Evolutionary conservation across 2,888 invertebrate genomes (phyloP).

Genomic region (Calliphora vomitoria): DNA sequence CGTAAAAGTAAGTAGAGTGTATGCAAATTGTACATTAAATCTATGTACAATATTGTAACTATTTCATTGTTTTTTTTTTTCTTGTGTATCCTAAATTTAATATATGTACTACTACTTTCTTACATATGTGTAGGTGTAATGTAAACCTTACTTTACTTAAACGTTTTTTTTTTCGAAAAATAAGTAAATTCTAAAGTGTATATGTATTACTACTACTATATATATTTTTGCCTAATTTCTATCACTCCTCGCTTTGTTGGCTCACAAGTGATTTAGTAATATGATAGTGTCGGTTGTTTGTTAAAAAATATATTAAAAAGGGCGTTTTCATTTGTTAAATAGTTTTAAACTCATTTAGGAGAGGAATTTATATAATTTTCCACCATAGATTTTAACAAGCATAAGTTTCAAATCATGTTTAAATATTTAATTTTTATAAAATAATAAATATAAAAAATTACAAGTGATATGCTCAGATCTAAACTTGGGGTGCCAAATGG

Average conservation of each 20-base stretch:
- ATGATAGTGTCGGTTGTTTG: slow-evolving; percentile 1
- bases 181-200: background rate
- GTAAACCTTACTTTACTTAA: slow-evolving; percentile 37
- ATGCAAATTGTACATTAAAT: slow-evolving; percentile 59
- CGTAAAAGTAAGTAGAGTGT: slow-evolving; percentile 82
- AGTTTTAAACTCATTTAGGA: too few species aligned
- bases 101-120: slow-evolving; percentile 53
- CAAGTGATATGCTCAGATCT: too few species aligned
- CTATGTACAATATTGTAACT: slow-evolving; percentile 59
- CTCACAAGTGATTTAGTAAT: slow-evolving; percentile 35
- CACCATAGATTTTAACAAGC: too few species aligned
- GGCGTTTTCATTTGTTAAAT: too few species aligned
- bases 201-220: background rate
- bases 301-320: background rate
- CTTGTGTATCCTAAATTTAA: slow-evolving; percentile 55
- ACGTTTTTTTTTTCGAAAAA: slow-evolving; percentile 20
- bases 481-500: too few species aligned
- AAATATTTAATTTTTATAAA: too few species aligned
- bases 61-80: slow-evolving; percentile 50
- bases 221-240: slow-evolving; percentile 11
- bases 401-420: too few species aligned
- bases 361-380: too few species aligned
- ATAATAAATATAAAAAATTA: too few species aligned
- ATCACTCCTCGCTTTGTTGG: background rate
- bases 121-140: slow-evolving; percentile 50